Percentiles rank a stretch among this genome's conserved stretches.
These are phyloP conservation scores for Cassiopea andromeda DNA, from an alignment of 30 jellyfish, hydroid and myxozoan species.

Conservation along the genomic window DNA sequence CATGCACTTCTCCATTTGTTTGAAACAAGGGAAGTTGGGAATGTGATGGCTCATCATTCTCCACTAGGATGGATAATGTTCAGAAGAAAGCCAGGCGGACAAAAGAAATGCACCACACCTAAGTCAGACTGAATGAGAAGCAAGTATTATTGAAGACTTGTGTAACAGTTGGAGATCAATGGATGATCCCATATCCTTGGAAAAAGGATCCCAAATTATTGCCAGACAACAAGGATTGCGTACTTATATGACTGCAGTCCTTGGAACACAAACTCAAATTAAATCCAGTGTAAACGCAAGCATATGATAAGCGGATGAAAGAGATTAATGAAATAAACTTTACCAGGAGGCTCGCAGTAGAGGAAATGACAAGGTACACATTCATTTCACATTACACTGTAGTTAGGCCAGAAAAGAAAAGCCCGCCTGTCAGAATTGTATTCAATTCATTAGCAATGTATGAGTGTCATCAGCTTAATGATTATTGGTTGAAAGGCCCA, in stretches of 20 bases:
- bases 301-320: conserved; percentile 53
- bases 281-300: conserved; percentile 70
- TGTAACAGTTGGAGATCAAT: conserved; percentile 40
- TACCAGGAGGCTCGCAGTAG: conserved; percentile 38
- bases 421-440: conserved; percentile 77
- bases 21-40: conserved; percentile 57
- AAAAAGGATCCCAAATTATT: conserved; percentile 62
- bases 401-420: conserved; percentile 25
- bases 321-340: conserved; percentile 43
- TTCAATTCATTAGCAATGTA: conserved; percentile 55
- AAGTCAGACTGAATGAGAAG: conserved; percentile 50
- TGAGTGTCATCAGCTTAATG: conserved; percentile 72
- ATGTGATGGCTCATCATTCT: conserved; percentile 53
- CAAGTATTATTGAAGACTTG: conserved; percentile 44
- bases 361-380: conserved; percentile 46
- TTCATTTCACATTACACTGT: conserved; percentile 71
- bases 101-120: conserved; percentile 24
- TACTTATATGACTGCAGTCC: conserved; percentile 42
- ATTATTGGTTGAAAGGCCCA: conserved; percentile 79
- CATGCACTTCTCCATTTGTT: conserved; percentile 64
- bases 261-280: conserved; percentile 39
- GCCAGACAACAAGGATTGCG: conserved; percentile 62
- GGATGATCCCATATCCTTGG: conserved; percentile 77
- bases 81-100: conserved; percentile 58
- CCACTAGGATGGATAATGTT: conserved; percentile 78